phyloP scores from a whole-genome alignment of 2,797 vertebrate genomes.

The Poeciliopsis turneri region DNA sequence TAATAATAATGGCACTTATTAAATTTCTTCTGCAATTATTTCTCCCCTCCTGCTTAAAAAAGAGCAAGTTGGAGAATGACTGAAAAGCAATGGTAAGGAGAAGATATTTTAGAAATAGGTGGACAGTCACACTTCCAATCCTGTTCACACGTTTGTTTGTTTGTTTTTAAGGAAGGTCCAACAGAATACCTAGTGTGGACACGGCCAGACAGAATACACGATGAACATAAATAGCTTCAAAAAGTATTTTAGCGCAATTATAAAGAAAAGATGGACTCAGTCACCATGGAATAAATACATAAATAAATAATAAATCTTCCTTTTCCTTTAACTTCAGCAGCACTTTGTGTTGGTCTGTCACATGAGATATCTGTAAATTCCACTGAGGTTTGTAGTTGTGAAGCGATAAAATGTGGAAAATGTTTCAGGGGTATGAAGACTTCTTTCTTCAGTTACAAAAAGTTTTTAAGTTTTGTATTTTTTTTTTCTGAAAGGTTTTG shows the following conservation, averaged over 20 bases:
- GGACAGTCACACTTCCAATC: not conserved
- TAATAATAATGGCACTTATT: not conserved
- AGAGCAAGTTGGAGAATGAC: not conserved
- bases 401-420: not conserved
- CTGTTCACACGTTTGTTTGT: not conserved
- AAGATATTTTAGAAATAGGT: not conserved
- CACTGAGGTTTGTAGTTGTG: not conserved
- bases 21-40: not conserved
- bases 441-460: not conserved
- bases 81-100: not conserved
- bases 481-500: not conserved
- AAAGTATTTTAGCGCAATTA: not conserved
- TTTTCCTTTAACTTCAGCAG: not conserved
- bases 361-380: not conserved
- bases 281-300: not conserved
- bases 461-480: not conserved
- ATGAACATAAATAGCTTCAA: not conserved
- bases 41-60: not conserved
- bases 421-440: not conserved
- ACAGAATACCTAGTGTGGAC: not conserved
- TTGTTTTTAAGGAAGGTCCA: too few species aligned
- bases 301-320: not conserved
- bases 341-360: not conserved
- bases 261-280: not conserved
- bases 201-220: not conserved